These are phyloP conservation scores for Thera obeliscata DNA, from an alignment of 2,888 invertebrate genomes.

Conservation along the genomic window DNA sequence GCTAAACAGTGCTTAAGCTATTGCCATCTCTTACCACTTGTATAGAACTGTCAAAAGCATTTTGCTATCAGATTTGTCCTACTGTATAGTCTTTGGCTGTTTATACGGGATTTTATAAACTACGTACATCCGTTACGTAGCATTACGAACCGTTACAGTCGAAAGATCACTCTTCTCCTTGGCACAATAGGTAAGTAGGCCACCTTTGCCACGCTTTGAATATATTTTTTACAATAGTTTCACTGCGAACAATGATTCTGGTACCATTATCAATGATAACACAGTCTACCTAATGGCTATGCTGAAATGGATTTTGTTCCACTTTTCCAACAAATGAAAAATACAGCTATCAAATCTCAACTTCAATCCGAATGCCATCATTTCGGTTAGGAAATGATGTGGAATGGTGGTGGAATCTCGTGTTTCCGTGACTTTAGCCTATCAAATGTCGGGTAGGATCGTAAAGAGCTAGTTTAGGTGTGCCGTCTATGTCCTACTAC, in stretches of 20 bases:
- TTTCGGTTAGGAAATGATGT: constrained; percentile 35
- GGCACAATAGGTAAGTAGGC: too few species aligned
- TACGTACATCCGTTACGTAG: too few species aligned
- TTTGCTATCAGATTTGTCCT: too few species aligned
- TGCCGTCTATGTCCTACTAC: constrained; percentile 37
- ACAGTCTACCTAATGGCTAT: background rate
- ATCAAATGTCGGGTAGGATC: constrained; percentile 39
- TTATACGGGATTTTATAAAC: too few species aligned
- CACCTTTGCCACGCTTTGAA: too few species aligned
- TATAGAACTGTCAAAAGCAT: too few species aligned
- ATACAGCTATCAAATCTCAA: constrained; percentile 35
- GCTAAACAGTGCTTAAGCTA: too few species aligned
- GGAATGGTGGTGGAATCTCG: constrained; percentile 21
- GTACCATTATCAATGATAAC: constrained; percentile 1
- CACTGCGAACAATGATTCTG: background rate
- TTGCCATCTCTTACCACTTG: too few species aligned
- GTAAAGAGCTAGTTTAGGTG: constrained; percentile 42
- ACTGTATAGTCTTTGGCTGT: too few species aligned
- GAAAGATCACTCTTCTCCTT: too few species aligned
- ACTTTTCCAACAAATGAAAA: constrained; percentile 10
- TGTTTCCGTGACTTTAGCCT: constrained; percentile 38
- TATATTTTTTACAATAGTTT: background rate
- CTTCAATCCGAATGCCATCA: constrained; percentile 37
- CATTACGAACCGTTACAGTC: too few species aligned
- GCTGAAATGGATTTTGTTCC: constrained; percentile 21